Base-by-base conservation (phyloP, 1,140 invertebrate species). In the Panagrolaimus sp. region DNA sequence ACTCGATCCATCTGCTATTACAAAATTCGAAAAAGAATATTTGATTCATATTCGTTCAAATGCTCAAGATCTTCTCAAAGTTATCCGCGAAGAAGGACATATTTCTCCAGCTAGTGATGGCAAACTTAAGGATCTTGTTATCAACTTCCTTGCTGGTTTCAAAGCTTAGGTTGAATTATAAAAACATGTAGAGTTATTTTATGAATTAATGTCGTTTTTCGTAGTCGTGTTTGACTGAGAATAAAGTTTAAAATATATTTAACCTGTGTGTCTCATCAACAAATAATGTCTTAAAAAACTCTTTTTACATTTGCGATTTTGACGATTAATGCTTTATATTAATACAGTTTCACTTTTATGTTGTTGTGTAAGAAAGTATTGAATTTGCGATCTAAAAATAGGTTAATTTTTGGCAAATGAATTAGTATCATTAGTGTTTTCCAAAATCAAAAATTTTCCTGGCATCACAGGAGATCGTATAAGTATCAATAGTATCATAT, bases 1-100 rank as follows among this genome's bases (percentile, higher is more conserved):
- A 87, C 84, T 99, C 83, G 96, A 99, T 86, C 96, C 96, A 81
- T 84, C 89, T 58, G 96, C 93, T 87, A 98, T 99, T 87, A 98
- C 94, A 70, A 87, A 89, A 75, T 99, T 98, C 85, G 96, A 99
- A 86, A 92, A 93, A 65, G 81, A 83, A 67, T 87, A 86, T 77
- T 69, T 87, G 44, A 71, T 78, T 46, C 85, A 87, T 73, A 77
- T 87, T 63, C 70, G 88, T 85, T 88, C 90, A 71, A 90, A 88
- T 75, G 91, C 97, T 84, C 88, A 91, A 86, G 89, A 90, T 77
- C 86, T 99, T 43, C 87, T 98, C 38, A 86, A 88, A 72, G 89
- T 88, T 74, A 98, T 99, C 85, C 91, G 92, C 70, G 92, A 92
- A 84, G 94, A 98, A 84, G 94, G 94, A 77, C 89, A 92, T 85